Percentiles rank a stretch among this genome's conserved stretches.
These are phyloP conservation scores for Ophiodon elongatus DNA, from an alignment of 2,113 vertebrate genomes.

Conservation along the genomic window DNA sequence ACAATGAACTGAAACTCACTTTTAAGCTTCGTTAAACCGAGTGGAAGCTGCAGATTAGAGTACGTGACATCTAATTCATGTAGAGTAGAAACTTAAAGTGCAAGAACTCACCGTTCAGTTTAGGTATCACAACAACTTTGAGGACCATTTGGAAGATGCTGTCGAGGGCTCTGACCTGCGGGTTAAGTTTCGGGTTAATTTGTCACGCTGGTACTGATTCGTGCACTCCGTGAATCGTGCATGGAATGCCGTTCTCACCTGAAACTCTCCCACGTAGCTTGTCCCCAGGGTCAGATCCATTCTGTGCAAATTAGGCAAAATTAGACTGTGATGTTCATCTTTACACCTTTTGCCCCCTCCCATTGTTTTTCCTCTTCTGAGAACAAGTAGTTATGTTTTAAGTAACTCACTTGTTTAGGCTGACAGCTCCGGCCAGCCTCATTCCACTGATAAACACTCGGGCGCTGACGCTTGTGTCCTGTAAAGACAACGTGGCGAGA, in stretches of 20 bases:
- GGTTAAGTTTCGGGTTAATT: neutral
- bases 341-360: constrained; percentile 22
- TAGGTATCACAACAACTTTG: constrained; percentile 73
- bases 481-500: neutral
- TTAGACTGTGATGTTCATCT: constrained; percentile 32
- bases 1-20: neutral
- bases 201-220: neutral
- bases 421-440: constrained; percentile 73
- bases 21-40: neutral
- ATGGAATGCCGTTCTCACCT: constrained; percentile 66
- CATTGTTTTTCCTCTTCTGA: constrained; percentile 1
- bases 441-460: constrained; percentile 64
- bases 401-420: constrained; percentile 78
- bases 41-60: neutral
- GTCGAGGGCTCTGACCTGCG: constrained; percentile 75
- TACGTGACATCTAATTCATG: neutral
- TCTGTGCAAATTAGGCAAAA: constrained; percentile 72
- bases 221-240: neutral
- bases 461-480: constrained; percentile 77
- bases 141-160: constrained; percentile 72
- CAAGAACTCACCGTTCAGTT: constrained; percentile 76
- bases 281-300: constrained; percentile 73
- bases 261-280: constrained; percentile 82
- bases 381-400: constrained; percentile 1
- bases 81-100: neutral